Base-by-base conservation (phyloP, 2,797 vertebrate genomes). In the Jordanella pulchra region DNA sequence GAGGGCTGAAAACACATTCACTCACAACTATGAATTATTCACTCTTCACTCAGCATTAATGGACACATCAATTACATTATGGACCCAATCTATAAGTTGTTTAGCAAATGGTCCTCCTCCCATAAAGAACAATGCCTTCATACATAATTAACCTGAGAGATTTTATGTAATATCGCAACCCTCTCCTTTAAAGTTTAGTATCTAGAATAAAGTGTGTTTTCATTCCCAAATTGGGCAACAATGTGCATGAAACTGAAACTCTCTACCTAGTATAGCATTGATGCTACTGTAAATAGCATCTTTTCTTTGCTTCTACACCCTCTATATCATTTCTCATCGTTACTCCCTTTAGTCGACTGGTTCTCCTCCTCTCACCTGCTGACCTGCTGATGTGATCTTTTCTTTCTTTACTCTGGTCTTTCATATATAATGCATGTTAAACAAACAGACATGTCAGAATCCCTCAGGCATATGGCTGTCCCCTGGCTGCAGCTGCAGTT, bases 351-450 rank as follows among this genome's bases (percentile, higher is more conserved):
- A 13, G 27, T 23, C 12, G 63, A 4, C 0, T 71, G 60, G 61
- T 61, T 71, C 42, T 71, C 68, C 60, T 32, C 23, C 48, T 35
- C 25, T 17, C 54, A 66, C 47, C 75, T 77, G 71, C 72, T 78
- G 80, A 64, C 77, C 82, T 79, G 48, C 63, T 72, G 67, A 48
- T 47, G 0, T 73, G 67, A 55, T 76, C 78, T 69, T 70, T 71
- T 69, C 74, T 84, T 71, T 39, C 18, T 50, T 81, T 77, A 48
- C 75, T 76, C 76, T 82, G 71, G 64, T 87, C 75, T 83, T 88
- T 91, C 87, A 89, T 92, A 81, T 89, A 88, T 91, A 90, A 92
- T 91, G 80, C 82, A 92, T 87, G 82, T 75, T 87, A 88, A 89
- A 91, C 87, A 91, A 92, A 92, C 92, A 92, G 86, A 85, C 70